A percentile compares a stretch with the other conserved stretches of the same genome.
Conservation (phyloP, 2,113 vertebrate species). For the Oncorhynchus mykiss region DNA sequence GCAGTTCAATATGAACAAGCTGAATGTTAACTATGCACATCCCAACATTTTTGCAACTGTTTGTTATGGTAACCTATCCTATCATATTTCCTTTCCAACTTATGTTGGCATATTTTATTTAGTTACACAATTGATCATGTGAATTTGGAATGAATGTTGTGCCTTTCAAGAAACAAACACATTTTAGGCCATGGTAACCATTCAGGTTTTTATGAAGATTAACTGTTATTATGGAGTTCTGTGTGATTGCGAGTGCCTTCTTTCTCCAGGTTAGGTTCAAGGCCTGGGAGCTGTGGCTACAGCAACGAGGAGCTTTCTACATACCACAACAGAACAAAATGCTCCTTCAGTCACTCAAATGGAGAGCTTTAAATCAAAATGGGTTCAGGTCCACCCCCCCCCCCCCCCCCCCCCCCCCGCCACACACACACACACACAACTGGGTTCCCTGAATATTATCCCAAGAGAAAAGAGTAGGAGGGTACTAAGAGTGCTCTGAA, state of each 20-base stretch:
- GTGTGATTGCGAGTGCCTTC: slow-evolving; percentile 39
- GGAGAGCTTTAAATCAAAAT: slow-evolving; percentile 57
- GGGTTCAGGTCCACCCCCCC: slow-evolving; percentile 49
- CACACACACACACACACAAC: not conserved
- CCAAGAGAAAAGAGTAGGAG: slow-evolving; percentile 45
- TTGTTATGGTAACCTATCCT: no score
- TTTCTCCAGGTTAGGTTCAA: slow-evolving; percentile 37
- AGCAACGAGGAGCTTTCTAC: slow-evolving; percentile 50
- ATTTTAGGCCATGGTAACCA: slow-evolving; percentile 49
- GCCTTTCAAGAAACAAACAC: slow-evolving; percentile 45
- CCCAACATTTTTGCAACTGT: not conserved
- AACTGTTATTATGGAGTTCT: slow-evolving; percentile 63
- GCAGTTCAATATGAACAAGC: no score
- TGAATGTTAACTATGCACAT: no score
- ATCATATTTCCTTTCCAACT: not conserved
- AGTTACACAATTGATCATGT: not conserved
- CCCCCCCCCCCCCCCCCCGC: slow-evolving; percentile 1
- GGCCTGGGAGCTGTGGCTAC: slow-evolving; percentile 32
- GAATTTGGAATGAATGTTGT: not conserved
- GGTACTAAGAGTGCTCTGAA: slow-evolving; percentile 58
- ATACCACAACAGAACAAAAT: slow-evolving; percentile 63
- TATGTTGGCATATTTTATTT: not conserved
- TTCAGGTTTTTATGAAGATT: slow-evolving; percentile 63
- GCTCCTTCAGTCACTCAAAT: slow-evolving; percentile 59
- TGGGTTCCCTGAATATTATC: slow-evolving; percentile 15